Base-by-base conservation (phyloP, 2,113 vertebrate genomes). In the Microcebus lehilahytsara region DNA sequence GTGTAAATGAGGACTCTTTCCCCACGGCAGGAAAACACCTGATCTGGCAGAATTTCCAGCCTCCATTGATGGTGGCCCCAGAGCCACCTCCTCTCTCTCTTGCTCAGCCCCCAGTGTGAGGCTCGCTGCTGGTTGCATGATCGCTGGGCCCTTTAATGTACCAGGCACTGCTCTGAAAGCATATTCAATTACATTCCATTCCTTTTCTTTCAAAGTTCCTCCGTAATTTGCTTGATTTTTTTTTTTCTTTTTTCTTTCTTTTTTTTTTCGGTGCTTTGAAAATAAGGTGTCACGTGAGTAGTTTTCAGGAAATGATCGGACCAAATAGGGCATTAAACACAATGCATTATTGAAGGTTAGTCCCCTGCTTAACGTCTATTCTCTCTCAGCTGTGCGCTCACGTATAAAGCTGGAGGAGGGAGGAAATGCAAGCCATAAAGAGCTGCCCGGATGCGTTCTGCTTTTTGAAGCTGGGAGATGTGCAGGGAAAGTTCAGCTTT, bases 231-330 rank as follows among this genome's bases (percentile, higher is more conserved):
- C 5, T 11, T 78, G 84, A 95, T 66, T 53, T 34, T 97, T 96
- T n/a, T n/a, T 96, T 42, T 5, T 42, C 5, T 42, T 42, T 42
- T 42, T 5, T 42, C 5, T 42, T 42, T 42, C 40, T 72, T 19
- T 71, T 78, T 49, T 19, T 71, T 78, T 51, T 51, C 74, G 67
- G 40, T 91, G 64, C 53, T 95, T 96, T 96, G 78, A 96, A 98
- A 97, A 97, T 97, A 93, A 96, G 22, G 9, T 34, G 66, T 37
- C 72, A 27, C 3, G 17, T 96, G 93, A 89, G 64, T 85, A 77
- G 93, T 78, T 98, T 97, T 97, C 94, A 97, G 97, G 88, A 96
- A 95, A 46, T 51, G 34, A 93, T 96, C 19, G 25, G 23, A 81
- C n/a, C 84, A 92, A 67, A 93, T 85, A 90, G 40, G 83, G 91